Evolutionary conservation across 2,113 vertebrate species (phyloP), one percentile per base, ranked within the genome.

Genomic region (Cyphomyrus plagiostoma): DNA sequence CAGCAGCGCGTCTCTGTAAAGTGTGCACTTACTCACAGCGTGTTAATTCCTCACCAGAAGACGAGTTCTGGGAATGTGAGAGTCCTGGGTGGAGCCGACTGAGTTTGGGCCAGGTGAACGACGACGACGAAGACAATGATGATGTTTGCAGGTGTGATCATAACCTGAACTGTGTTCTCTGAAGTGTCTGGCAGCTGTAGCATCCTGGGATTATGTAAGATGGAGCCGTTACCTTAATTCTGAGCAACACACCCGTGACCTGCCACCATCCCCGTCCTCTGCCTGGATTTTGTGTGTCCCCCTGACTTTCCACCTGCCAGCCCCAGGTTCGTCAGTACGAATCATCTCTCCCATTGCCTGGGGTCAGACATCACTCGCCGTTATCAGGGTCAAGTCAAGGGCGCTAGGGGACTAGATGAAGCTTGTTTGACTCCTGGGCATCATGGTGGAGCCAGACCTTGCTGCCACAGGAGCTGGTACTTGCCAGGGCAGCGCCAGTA

Each of bases 341-440:
- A 39, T 19, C 97, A 97, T 98, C 97, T 98, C 98, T 98, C 99
- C 98, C 97, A 97, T 96, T 97, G 97, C 96, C 98, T 98, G 97
- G 97, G n/a, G 62, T 70, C n/a, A 70, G 13, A 11, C 62, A 70
- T 70, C n/a, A 4, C 62, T 97, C 97, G 95, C 95, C 95, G 95
- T 95, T 97, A 96, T 96, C 97, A 97, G 98, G 98, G 98, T 99
- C 98, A 98, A 98, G 98, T 98, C 97, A 99, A 98, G 98, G 97
- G 98, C 10, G 95, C 95, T 94, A 35, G 42, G 96, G 96, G 97
- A 96, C 97, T 97, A 98, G 98, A 98, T 98, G 99, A 97, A 97
- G 98, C 97, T 99, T 97, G 98, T 99, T 99, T 98, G 98, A 99
- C 98, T 77, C 0, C 30, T n/a, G 15, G 70, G 70, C 30, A 0